Evolutionary conservation across 2,797 vertebrate genomes (phyloP), one percentile per base, ranked within the genome.

Genomic region (Denticeps clupeoides): DNA sequence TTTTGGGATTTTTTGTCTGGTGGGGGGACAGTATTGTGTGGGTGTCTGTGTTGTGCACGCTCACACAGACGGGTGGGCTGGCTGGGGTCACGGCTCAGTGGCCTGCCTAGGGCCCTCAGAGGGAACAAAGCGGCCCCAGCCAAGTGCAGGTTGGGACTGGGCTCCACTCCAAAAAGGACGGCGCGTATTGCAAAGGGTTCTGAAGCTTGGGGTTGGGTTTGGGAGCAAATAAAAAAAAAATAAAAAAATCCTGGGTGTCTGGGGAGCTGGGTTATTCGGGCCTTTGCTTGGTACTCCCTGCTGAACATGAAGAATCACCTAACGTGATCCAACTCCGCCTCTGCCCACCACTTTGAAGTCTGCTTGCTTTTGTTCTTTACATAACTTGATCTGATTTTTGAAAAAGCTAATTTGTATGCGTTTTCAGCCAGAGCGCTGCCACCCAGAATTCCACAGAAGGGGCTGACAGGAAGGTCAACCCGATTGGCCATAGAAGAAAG

Each of bases 291-390:
- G 27, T 2, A 5, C 28, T 29, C n/a, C 29, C 28, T 29, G 11
- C n/a, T 11, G n/a, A 28, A 29, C 11, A 29, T 28, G 12, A 11
- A 29, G 31, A 29, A 19, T 11, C 28, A 1, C 45, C 3, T 7
- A 3, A 28, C 28, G 45, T 49, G 53, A 44, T 27, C 38, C 41
- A 35, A 37, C 55, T 26, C 59, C 40, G 56, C 41, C 51, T 37
- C 38, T 9, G 38, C 29, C 1, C 16, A 55, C 26, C 18, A 76
- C 69, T 82, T 91, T 91, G 87, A 93, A 85, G 87, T 83, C 68
- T 49, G 69, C 74, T 74, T 72, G 75, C 74, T 82, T 89, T 92
- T 90, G 81, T 89, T 84, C 85, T 85, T 81, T 80, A 86, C 81
- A 87, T 85, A 82, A 78, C 77, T 77, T 68, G 63, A 79, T 62